Conservation (phyloP, 2,888 invertebrate species). For the Bhutanitis thaidina region DNA sequence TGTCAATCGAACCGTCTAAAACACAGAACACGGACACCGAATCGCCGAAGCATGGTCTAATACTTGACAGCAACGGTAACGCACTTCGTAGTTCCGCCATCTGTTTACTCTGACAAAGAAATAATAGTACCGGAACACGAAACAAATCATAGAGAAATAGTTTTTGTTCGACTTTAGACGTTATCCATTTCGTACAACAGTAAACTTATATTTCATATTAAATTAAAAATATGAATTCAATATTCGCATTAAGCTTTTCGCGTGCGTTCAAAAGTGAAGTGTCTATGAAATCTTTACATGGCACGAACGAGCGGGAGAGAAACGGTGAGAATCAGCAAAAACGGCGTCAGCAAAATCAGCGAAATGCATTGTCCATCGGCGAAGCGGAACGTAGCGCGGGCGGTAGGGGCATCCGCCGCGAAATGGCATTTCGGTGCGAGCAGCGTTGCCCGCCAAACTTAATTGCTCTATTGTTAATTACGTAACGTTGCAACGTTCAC, state of each 20-base stretch:
- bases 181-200: too few species aligned
- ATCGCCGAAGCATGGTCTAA: too few species aligned
- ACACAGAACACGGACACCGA: too few species aligned
- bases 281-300: constrained; percentile 34
- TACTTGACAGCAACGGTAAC: too few species aligned
- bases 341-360: constrained; percentile 66
- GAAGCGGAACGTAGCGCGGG: constrained; percentile 48
- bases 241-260: constrained; percentile 22
- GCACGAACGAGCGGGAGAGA: constrained; percentile 26
- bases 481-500: constrained; percentile 69
- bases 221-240: too few species aligned
- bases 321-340: constrained; percentile 58
- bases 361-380: constrained; percentile 63
- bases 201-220: too few species aligned
- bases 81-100: too few species aligned
- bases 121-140: too few species aligned
- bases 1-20: too few species aligned
- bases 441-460: constrained; percentile 61
- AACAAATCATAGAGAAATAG: too few species aligned
- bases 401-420: constrained; percentile 22
- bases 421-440: constrained; percentile 45
- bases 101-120: too few species aligned
- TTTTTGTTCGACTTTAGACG: too few species aligned
- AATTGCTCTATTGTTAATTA: constrained; percentile 80
- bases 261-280: constrained; percentile 37